Percentiles rank a stretch among this genome's conserved stretches.
Conservation (phyloP, 1,140 invertebrate genomes). For the Reticulitermes speratus region DNA sequence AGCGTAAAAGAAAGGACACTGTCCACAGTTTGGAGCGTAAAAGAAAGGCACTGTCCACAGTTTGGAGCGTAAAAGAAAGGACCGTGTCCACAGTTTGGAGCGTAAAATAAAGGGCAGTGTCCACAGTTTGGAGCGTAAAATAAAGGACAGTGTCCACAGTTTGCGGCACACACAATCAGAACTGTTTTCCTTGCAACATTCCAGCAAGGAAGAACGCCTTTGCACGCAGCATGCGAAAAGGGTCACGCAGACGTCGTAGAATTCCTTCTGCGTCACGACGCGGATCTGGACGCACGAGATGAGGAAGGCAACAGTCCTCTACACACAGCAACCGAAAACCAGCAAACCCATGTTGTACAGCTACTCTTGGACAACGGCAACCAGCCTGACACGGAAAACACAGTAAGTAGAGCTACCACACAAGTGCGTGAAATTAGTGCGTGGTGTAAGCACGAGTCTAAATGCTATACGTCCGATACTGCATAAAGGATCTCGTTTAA, state of each 20-base stretch:
- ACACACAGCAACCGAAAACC: constrained; percentile 77
- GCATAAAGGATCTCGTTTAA: too few species aligned
- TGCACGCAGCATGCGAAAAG: constrained; percentile 72
- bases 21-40: too few species aligned
- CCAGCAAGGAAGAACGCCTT: constrained; percentile 63
- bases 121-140: too few species aligned
- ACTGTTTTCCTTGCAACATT: constrained; percentile 18
- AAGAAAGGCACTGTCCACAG: too few species aligned
- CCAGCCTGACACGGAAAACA: constrained; percentile 57
- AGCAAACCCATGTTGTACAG: constrained; percentile 71
- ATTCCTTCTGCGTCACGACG: constrained; percentile 53
- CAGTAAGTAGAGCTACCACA: constrained; percentile 44
- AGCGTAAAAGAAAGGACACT: too few species aligned
- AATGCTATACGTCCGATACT: too few species aligned
- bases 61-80: too few species aligned
- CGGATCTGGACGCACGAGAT: constrained; percentile 62
- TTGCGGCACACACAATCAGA: not conserved
- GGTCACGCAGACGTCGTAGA: constrained; percentile 69
- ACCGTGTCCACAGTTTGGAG: too few species aligned
- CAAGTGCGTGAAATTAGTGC: not conserved
- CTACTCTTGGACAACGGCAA: constrained; percentile 61
- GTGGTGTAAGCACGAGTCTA: too few species aligned
- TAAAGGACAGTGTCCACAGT: not conserved
- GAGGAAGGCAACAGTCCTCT: constrained; percentile 75
- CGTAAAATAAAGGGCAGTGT: too few species aligned